These are phyloP conservation scores for Andrena bicolor DNA, from an alignment of 2,888 invertebrate species.

Conservation along the genomic window DNA sequence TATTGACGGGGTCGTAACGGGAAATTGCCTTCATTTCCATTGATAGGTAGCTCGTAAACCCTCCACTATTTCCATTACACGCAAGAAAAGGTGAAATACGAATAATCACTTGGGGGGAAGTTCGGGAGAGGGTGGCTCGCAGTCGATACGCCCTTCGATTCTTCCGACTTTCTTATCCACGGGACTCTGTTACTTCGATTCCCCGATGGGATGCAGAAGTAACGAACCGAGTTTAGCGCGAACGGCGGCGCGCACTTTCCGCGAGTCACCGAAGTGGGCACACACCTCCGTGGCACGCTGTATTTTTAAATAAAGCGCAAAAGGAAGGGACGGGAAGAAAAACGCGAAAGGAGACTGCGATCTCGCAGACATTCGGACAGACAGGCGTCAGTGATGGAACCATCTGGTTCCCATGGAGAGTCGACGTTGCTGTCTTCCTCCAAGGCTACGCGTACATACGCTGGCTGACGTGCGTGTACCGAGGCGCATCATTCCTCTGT, in stretches of 20 bases:
- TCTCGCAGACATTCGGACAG: constrained; percentile 13
- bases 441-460: neutral
- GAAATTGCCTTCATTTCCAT: constrained; percentile 22
- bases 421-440: constrained; percentile 15
- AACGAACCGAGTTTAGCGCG: neutral
- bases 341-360: neutral
- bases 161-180: too few relatives aligned
- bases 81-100: too few relatives aligned
- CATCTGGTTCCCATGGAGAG: constrained; percentile 38
- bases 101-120: too few relatives aligned
- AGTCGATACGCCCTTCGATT: too few relatives aligned
- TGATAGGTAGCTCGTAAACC: neutral
- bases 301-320: neutral
- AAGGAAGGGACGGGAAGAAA: neutral
- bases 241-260: neutral
- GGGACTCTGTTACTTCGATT: too few relatives aligned
- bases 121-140: too few relatives aligned
- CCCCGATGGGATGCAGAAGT: too few relatives aligned
- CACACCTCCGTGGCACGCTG: neutral
- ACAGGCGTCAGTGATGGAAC: constrained; percentile 40
- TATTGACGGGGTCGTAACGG: constrained; percentile 11
- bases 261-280: neutral
- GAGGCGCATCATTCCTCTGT: constrained; percentile 26
- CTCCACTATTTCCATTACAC: too few relatives aligned
- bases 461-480: neutral